These are phyloP conservation scores for Heliconius melpomene DNA, from an alignment of 1,140 invertebrate genomes.

Conservation along the genomic window DNA sequence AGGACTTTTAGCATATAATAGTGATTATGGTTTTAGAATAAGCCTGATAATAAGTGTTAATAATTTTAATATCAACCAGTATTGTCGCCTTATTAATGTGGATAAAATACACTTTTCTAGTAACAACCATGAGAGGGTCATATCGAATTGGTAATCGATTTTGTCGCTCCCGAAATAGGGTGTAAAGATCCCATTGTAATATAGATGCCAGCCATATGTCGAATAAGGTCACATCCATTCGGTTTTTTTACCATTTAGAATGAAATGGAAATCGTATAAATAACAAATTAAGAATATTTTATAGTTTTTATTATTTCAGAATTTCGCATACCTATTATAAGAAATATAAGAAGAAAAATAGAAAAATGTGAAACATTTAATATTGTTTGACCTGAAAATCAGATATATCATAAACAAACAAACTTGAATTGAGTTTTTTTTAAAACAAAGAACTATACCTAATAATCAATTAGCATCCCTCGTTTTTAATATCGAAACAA, in stretches of 20 bases:
- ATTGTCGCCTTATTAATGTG: constrained; percentile 21
- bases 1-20: constrained; percentile 22
- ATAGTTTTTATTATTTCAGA: too few species aligned
- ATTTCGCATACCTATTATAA: too few species aligned
- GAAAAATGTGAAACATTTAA: too few species aligned
- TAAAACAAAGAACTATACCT: neutral
- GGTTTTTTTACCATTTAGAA: neutral
- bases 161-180: constrained; percentile 76
- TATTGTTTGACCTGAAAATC: too few species aligned
- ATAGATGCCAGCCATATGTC: constrained; percentile 73
- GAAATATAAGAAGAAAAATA: too few species aligned
- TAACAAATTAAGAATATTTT: too few species aligned
- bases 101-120: constrained; percentile 52
- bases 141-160: constrained; percentile 76
- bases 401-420: neutral
- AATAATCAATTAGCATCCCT: neutral
- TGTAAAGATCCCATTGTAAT: constrained; percentile 74
- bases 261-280: neutral
- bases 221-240: constrained; percentile 36
- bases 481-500: constrained; percentile 6
- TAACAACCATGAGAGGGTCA: constrained; percentile 65
- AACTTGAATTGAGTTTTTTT: neutral
- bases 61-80: constrained; percentile 7
- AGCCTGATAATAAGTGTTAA: neutral
- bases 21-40: neutral